Conservation (phyloP, 2,888 invertebrate genomes). For the Apodemia zela region DNA sequence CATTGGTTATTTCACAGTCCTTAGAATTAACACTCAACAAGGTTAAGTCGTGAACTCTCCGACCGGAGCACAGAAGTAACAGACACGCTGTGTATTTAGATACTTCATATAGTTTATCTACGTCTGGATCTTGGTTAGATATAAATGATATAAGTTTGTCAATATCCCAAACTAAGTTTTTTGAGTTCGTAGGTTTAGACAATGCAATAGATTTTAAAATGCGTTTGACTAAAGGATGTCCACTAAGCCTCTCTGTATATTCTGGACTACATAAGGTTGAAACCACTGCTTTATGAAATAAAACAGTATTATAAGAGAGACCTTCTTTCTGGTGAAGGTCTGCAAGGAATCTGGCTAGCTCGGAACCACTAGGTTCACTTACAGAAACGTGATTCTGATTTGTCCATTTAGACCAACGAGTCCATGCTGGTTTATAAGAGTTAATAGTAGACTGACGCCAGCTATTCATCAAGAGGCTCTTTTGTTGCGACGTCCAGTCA, state of each 20-base stretch:
- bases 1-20: background rate
- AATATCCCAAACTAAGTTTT: slow-evolving; percentile 4
- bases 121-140: background rate
- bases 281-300: slow-evolving; percentile 7
- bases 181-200: background rate
- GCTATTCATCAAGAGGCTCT: background rate
- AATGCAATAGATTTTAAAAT: background rate
- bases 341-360: slow-evolving; percentile 2
- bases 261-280: slow-evolving; percentile 11
- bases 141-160: slow-evolving; percentile 4
- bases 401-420: slow-evolving; percentile 2
- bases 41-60: slow-evolving; percentile 25
- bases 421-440: background rate
- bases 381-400: background rate
- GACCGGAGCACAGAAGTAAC: slow-evolving; percentile 21
- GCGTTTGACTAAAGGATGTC: slow-evolving; percentile 13
- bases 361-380: background rate
- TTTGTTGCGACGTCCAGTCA: background rate
- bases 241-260: slow-evolving; percentile 2
- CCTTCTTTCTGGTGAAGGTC: slow-evolving; percentile 5
- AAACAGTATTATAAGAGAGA: slow-evolving; percentile 9
- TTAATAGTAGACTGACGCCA: background rate
- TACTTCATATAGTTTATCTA: slow-evolving; percentile 18
- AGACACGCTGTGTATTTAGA: slow-evolving; percentile 20
- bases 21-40: background rate